A percentile compares a stretch with the other conserved stretches of the same genome.
These are phyloP conservation scores for Morone chrysops DNA, from an alignment of 2,113 vertebrate species.

Conservation along the genomic window DNA sequence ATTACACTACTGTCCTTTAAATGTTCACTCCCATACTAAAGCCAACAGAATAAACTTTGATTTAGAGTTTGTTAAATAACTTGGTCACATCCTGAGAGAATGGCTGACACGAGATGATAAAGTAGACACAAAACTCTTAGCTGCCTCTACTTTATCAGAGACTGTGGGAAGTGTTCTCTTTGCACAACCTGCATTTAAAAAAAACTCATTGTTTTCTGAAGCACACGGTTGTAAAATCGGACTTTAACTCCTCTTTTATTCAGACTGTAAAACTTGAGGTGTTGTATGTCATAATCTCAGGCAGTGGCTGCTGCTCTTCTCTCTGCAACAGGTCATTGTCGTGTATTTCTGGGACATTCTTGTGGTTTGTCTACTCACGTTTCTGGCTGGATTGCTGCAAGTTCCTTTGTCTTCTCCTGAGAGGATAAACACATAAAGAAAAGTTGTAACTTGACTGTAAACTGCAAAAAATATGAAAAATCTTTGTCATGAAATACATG, in stretches of 20 bases:
- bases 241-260: slow-evolving; percentile 35
- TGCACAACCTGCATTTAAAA: slow-evolving; percentile 20
- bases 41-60: background rate
- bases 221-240: slow-evolving; percentile 16
- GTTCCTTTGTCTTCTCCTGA: slow-evolving; percentile 86
- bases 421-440: slow-evolving; percentile 15
- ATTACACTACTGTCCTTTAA: background rate
- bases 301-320: slow-evolving; percentile 32
- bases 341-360: slow-evolving; percentile 38
- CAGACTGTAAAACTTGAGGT: background rate
- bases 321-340: slow-evolving; percentile 13
- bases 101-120: background rate
- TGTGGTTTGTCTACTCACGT: slow-evolving; percentile 75
- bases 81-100: background rate
- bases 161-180: slow-evolving; percentile 11
- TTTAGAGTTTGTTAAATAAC: background rate
- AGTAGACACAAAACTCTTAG: slow-evolving; percentile 3
- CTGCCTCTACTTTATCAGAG: background rate
- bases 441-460: background rate
- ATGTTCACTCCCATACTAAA: background rate
- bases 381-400: slow-evolving; percentile 82
- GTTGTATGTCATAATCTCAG: background rate
- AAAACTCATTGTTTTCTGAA: background rate
- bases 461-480: too few species aligned
- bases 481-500: too few species aligned